Evolutionary conservation across 2,113 vertebrate genomes (phyloP).

Genomic region (Girardinichthys multiradiatus): DNA sequence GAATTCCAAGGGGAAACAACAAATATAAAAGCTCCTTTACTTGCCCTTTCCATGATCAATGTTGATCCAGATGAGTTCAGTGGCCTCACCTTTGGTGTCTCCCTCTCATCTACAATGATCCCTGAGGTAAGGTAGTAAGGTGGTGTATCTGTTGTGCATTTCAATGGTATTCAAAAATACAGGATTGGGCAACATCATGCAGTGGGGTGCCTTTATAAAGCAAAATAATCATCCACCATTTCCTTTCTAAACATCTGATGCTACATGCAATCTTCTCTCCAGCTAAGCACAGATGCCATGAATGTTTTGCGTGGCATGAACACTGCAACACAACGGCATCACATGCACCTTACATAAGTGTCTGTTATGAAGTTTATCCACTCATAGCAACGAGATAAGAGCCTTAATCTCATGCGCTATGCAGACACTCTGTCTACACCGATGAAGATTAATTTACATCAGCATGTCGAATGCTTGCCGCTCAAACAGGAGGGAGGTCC

Average conservation of each 20-base stretch:
- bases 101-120: slow-evolving; percentile 36
- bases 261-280: too few species aligned
- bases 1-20: slow-evolving; percentile 70
- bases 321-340: too few species aligned
- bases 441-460: not conserved
- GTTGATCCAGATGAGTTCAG: slow-evolving; percentile 75
- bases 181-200: too few species aligned
- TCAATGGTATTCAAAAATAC: not conserved
- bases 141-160: not conserved
- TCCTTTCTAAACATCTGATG: too few species aligned
- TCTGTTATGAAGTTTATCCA: not conserved
- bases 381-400: not conserved
- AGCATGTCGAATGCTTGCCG: not conserved
- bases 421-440: not conserved
- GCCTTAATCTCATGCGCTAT: not conserved
- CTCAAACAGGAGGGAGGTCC: too few species aligned
- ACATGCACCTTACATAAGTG: not conserved
- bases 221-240: too few species aligned
- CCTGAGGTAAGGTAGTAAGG: slow-evolving; percentile 78
- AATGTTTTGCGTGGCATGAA: too few species aligned
- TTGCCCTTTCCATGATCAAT: slow-evolving; percentile 81
- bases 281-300: too few species aligned
- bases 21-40: slow-evolving; percentile 63
- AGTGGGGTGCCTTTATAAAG: too few species aligned
- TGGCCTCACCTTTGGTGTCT: slow-evolving; percentile 84